phyloP scores from a whole-genome alignment of 2,888 invertebrate genomes.

The Drosophila neoperkinsi region DNA sequence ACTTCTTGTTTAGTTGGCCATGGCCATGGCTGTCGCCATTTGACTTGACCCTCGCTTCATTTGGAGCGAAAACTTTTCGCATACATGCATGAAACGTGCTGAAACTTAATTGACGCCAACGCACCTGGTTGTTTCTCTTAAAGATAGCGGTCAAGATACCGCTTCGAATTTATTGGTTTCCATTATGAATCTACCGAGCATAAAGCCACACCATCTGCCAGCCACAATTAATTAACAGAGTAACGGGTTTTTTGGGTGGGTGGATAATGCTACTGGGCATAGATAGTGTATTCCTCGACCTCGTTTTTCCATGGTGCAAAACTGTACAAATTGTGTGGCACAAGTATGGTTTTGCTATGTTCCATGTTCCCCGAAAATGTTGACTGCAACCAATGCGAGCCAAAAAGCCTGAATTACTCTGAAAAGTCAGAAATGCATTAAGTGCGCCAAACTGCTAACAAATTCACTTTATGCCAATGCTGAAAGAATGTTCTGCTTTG shows the following conservation, averaged over 20 bases:
- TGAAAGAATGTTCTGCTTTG: constrained; percentile 34
- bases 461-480: constrained; percentile 57
- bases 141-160: constrained; percentile 25
- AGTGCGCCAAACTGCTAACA: constrained; percentile 54
- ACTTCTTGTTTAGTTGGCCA: constrained; percentile 35
- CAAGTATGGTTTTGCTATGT: constrained; percentile 24
- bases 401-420: constrained; percentile 18
- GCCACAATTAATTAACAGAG: constrained; percentile 62
- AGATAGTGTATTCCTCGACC: constrained; percentile 9
- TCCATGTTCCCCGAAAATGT: constrained; percentile 36
- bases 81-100: constrained; percentile 67
- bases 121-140: constrained; percentile 35
- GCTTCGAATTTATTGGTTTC: constrained; percentile 56
- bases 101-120: constrained; percentile 67
- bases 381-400: constrained; percentile 19
- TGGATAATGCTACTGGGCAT: constrained; percentile 1
- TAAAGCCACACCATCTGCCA: constrained; percentile 39
- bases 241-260: constrained; percentile 16
- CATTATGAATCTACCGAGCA: constrained; percentile 42
- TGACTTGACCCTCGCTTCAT: constrained; percentile 62
- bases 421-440: constrained; percentile 28
- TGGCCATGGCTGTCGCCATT: constrained; percentile 33
- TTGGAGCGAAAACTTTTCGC: constrained; percentile 68
- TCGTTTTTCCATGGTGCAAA: constrained; percentile 9
- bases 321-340: constrained; percentile 29